phyloP scores from a whole-genome alignment of 2,888 invertebrate genomes.

The Cremastinae sp. region DNA sequence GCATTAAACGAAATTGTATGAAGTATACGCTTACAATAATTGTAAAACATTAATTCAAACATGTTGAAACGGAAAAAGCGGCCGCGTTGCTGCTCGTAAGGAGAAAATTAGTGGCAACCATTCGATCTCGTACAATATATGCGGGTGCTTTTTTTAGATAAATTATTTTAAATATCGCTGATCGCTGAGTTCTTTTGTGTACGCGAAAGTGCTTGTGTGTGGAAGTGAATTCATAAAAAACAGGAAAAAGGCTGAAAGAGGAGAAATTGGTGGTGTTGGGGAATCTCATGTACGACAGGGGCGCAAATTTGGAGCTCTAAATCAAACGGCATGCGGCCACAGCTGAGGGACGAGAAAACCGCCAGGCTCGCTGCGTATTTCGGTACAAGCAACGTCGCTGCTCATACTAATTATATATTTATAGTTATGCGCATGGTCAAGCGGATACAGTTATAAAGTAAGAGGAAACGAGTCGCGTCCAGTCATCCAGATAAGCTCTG shows the following conservation, averaged over 20 bases:
- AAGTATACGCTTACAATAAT: too few relatives aligned
- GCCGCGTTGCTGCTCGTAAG: too few relatives aligned
- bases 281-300: constrained; percentile 1
- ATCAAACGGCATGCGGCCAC: constrained; percentile 56
- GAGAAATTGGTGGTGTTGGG: background rate
- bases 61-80: too few relatives aligned
- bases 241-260: background rate
- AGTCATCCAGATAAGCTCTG: constrained; percentile 55
- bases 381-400: constrained; percentile 14
- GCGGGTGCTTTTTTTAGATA: too few relatives aligned
- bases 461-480: constrained; percentile 17
- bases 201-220: too few relatives aligned
- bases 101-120: too few relatives aligned
- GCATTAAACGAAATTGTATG: too few relatives aligned
- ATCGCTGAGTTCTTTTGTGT: too few relatives aligned
- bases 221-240: too few relatives aligned
- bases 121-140: too few relatives aligned
- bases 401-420: constrained; percentile 6
- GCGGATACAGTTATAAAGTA: background rate
- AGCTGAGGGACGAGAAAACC: constrained; percentile 55
- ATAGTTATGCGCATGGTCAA: constrained; percentile 2
- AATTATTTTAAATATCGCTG: too few relatives aligned
- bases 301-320: constrained; percentile 43
- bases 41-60: too few relatives aligned
- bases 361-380: constrained; percentile 22